Evolutionary conservation across 2,888 invertebrate species (phyloP), one percentile per base, ranked within the genome.

Genomic region (Scelioninae gen. 2): DNA sequence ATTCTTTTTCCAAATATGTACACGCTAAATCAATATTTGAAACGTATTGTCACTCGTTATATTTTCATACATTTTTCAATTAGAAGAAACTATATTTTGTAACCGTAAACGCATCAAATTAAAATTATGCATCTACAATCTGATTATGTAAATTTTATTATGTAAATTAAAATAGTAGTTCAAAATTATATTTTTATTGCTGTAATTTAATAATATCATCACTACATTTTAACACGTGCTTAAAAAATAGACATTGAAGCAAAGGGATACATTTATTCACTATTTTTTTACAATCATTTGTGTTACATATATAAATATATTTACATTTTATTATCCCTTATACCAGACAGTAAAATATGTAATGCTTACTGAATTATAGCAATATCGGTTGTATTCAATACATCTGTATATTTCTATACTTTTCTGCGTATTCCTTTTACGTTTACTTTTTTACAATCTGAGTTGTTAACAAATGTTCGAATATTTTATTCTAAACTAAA

Each of bases 301-400:
- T 6, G 2, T 2, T 13, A 35, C 2, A 2, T 11, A 22, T 43
- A 43, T 16, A 16, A 9, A 39, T 39, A 4, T 39, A 39, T 39
- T 39, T 39, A 39, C 39, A 39, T 39, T 39, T 39, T 39, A 39
- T 39, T 7, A 16, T 39, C 16, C 16, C 39, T 16, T 16, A 18
- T 39, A 39, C 16, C 39, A 16, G 16, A 39, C 39, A 39, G 15
- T 39, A 39, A 39, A 16, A 39, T 39, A 16, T 39, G 16, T 10
- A 16, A 39, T 9, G 9, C 16, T 16, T 16, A 2, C 16, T 16
- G 16, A 16, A 7, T 31, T 7, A 31, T 31, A 6, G 5, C 31
- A 31, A 7, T 9, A 9, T 31, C n/a, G n/a, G n/a, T n/a, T n/a
- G n/a, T 9, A 9, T 31, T 31, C 7, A 31, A 31, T 31, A 31